Conservation (phyloP, 1,140 invertebrate genomes). For the Bombus vancouverensis region DNA sequence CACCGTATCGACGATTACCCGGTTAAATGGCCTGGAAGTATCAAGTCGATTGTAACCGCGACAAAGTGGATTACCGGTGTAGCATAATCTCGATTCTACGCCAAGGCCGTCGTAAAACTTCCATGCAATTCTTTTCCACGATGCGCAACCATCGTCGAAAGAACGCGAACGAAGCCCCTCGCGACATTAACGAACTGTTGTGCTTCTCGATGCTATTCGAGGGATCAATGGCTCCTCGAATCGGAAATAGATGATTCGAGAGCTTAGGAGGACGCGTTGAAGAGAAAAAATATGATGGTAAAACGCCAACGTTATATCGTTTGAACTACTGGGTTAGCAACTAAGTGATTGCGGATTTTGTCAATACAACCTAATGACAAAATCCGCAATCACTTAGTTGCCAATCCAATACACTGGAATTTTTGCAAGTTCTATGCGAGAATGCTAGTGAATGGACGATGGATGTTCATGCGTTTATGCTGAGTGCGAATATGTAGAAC, state of each 20-base stretch:
- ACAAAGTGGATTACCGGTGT: slow-evolving; percentile 60
- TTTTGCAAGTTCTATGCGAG: not conserved
- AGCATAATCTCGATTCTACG: slow-evolving; percentile 35
- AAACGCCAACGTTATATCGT: no score
- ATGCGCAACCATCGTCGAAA: not conserved
- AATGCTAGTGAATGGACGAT: no score
- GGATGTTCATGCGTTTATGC: no score
- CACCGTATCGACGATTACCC: slow-evolving; percentile 58
- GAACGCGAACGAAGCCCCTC: no score
- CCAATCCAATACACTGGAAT: no score
- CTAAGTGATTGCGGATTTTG: no score
- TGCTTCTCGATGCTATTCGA: no score
- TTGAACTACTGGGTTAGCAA: not conserved
- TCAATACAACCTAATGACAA: no score
- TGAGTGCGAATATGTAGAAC: no score
- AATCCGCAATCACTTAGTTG: no score
- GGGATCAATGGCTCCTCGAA: not conserved
- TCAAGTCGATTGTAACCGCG: slow-evolving; percentile 57
- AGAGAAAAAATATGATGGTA: not conserved
- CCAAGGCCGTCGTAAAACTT: not conserved
- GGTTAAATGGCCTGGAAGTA: slow-evolving; percentile 55
- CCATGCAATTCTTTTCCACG: slow-evolving; percentile 2
- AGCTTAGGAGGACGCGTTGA: not conserved
- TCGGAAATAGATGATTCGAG: not conserved
- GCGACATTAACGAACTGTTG: not conserved